Evolutionary conservation across 2,113 vertebrate species (phyloP), one percentile per base, ranked within the genome.

Genomic region (Odocoileus hemionus): DNA sequence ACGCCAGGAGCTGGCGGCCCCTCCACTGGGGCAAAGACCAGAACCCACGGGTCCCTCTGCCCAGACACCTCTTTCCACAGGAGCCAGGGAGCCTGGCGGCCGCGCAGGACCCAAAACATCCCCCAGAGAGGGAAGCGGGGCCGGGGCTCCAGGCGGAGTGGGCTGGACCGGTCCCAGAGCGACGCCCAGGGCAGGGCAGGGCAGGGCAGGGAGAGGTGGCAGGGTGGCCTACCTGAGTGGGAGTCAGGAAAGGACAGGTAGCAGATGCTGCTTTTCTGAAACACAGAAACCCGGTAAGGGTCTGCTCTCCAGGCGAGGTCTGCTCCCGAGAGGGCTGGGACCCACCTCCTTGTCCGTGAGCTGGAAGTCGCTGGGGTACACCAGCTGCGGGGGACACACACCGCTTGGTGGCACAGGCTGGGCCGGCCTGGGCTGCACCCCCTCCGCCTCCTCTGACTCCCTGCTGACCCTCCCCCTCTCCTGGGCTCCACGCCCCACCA

Each of bases 181-280:
- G 7, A 33, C 1, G 1, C n/a, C 52, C 21, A 16, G 54, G 15
- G 26, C 47, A 50, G 54, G 15, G 26, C 47, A 50, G 54, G 15
- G 26, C 36, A 16, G 13, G n/a, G 23, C 7, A 9, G 17, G 43
- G 64, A 28, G 9, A 39, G 70, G 54, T 1, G 30, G 45, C 23
- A 11, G 67, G 61, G 85, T 1, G 0, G 26, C 98, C 82, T 98
- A 99, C 99, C 99, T 98, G 99, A 99, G 98, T 99, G 99, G 1
- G 99, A 99, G 99, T 99, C 99, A 0, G 99, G 99, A 96, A 99
- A 99, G 82, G 99, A 99, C 98, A 99, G 98, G 98, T 99, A 99
- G 98, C 99, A 99, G 98, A 99, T 99, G 98, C 99, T 99, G 55
- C 99, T 99, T 99, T 99, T 99, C 99, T 99, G 98, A 64, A 98